Base-by-base conservation (phyloP, 1,140 invertebrate species). In the Zophobas morio region DNA sequence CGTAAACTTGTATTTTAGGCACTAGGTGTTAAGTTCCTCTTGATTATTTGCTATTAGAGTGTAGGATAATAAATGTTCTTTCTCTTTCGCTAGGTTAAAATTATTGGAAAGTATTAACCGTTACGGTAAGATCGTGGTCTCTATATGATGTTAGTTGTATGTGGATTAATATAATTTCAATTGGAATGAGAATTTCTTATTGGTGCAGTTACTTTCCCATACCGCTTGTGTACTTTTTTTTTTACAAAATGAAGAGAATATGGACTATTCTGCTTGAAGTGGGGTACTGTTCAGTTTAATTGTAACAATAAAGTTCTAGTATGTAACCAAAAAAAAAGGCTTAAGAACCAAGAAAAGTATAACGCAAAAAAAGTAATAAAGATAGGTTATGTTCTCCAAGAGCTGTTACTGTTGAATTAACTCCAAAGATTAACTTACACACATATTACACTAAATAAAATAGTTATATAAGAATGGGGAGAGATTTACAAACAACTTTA, bases 221-320 rank as follows among this genome's bases (percentile, higher is more conserved):
- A 80, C 76, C 78, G 82, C 81, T 83, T 82, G 75, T 84, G 83
- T 84, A 81, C 83, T 81, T 78, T 47, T 84, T 84, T 84, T 85
- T 84, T 84, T 80, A 82, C 81, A 82, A 83, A 83, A 82, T 80
- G 81, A 84, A 83, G 84, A 85, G 84, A 84, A 84, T 84, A 85
- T 84, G 84, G 84, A 85, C 84, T 85, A 85, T 85, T 84, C 84
- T 84, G 84, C 82, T 84, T 84, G 84, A 77, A 79, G 71, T 73
- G 49, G 51, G 56, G 83, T 84, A 84, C 78, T 82, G 81, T 85
- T 84, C 84, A 84, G 82, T 83, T 84, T 80, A 83, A 84, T 81
- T 84, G 83, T 84, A 83, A 84, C 79, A 85, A 84, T 85, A 85
- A 85, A 82, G 82, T 82, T 85, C 84, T 84, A 85, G 83, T 83